A percentile compares a stretch with the other conserved stretches of the same genome.
These are phyloP conservation scores for Trachemys scripta DNA, from an alignment of 2,113 vertebrate species.

Conservation along the genomic window DNA sequence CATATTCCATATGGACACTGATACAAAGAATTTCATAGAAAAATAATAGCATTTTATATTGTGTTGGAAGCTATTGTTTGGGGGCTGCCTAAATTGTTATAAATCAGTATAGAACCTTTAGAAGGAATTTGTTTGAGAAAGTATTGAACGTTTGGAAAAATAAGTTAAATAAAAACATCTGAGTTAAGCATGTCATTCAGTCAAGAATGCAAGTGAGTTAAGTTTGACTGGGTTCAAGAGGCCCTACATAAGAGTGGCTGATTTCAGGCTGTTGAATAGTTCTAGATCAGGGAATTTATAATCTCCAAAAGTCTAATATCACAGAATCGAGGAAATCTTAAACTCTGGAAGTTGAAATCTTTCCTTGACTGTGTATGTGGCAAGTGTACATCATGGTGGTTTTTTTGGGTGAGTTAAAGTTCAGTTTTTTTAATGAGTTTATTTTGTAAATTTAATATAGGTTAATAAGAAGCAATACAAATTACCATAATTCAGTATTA, in stretches of 20 bases:
- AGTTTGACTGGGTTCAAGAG: background rate
- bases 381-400: background rate
- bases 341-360: background rate
- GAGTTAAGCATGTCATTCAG: background rate
- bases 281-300: background rate
- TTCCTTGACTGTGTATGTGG: background rate
- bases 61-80: background rate
- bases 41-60: background rate
- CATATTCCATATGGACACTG: background rate
- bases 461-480: background rate
- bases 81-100: background rate
- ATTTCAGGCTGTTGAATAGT: background rate
- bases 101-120: slow-evolving; percentile 22
- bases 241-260: background rate
- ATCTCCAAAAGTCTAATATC: background rate
- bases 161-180: background rate
- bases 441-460: background rate
- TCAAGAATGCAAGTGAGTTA: background rate
- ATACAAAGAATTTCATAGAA: background rate
- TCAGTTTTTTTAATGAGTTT: background rate
- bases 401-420: background rate
- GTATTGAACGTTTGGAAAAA: background rate
- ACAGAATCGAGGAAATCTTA: background rate
- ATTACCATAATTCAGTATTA: background rate
- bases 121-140: background rate